Base-by-base conservation (phyloP, 2,113 vertebrate genomes). In the Ptilonorhynchus violaceus region DNA sequence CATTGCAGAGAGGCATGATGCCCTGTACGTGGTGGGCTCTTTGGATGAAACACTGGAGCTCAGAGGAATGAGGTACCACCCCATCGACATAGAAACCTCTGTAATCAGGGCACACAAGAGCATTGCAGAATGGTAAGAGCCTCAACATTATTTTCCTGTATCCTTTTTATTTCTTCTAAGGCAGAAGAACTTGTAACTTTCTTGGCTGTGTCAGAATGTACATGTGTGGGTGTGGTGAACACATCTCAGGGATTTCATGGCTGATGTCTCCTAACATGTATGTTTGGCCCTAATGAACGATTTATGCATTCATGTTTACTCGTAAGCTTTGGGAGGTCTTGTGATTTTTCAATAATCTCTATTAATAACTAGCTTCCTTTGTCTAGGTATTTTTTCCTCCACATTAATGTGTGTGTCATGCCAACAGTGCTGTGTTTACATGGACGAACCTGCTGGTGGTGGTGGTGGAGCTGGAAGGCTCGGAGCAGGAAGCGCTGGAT, bases 381-480 rank as follows among this genome's bases (percentile, higher is more conserved):
- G 31, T 25, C 18, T 9, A 0, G 52, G 12, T 3, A 0, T 8
- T 67, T 53, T 59, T 75, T 5, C 4, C 80, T 74, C 53, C 67
- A 23, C 5, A 1, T 46, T 84, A 74, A 74, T 49, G 3, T 27
- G 16, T 80, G 28, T 92, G 6, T 85, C 64, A 4, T 68, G 37
- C 64, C 44, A 0, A 30, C 98, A 99, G 99, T n/a, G 99, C 99
- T 4, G 99, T 99, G 92, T 99, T 99, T 96, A 99, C 99, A 0
- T 99, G 99, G 99, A 99, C 99, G 67, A 99, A 99, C 97, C 98
- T 99, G 92, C 98, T 99, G 23, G 99, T 99, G 94, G 99, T 99
- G 88, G 99, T 99, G 55, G 99, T 99, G 94, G 99, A 99, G 96
- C 97, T 99, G 94, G 99, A 99, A 21, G 99, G 99, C n/a, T 99